Percentiles rank a stretch among this genome's conserved stretches.
phyloP scores from a whole-genome alignment of 1,140 invertebrate genomes.

The Sesamia nonagrioides region DNA sequence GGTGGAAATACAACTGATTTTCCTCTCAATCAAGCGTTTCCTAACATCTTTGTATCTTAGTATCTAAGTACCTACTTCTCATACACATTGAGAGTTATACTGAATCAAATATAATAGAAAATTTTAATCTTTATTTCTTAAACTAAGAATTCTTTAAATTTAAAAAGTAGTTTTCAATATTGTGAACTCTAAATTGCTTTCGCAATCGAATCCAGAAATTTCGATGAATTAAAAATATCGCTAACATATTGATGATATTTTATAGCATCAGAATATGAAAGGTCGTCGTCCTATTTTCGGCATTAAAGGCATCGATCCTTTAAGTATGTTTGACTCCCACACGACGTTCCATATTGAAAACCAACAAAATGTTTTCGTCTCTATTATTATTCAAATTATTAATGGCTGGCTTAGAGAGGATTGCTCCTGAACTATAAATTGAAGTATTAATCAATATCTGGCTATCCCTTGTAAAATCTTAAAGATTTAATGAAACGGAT shows the following conservation, averaged over 20 bases:
- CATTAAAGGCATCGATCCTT: neutral
- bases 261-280: neutral
- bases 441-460: neutral
- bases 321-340: neutral
- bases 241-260: neutral
- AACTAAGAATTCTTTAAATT: neutral
- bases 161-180: neutral
- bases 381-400: neutral
- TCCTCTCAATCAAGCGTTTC: neutral
- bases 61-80: neutral
- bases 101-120: no score
- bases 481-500: neutral
- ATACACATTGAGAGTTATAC: no score
- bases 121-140: no score
- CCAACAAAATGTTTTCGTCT: neutral
- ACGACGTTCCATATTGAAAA: neutral
- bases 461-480: neutral
- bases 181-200: no score
- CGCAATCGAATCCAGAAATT: neutral
- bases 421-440: neutral
- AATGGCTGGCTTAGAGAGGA: neutral
- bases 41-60: neutral
- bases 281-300: constrained; percentile 5
- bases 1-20: constrained; percentile 17
- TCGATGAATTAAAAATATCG: neutral